Conservation (phyloP, 2,797 vertebrate species). For the Semotilus atromaculatus region DNA sequence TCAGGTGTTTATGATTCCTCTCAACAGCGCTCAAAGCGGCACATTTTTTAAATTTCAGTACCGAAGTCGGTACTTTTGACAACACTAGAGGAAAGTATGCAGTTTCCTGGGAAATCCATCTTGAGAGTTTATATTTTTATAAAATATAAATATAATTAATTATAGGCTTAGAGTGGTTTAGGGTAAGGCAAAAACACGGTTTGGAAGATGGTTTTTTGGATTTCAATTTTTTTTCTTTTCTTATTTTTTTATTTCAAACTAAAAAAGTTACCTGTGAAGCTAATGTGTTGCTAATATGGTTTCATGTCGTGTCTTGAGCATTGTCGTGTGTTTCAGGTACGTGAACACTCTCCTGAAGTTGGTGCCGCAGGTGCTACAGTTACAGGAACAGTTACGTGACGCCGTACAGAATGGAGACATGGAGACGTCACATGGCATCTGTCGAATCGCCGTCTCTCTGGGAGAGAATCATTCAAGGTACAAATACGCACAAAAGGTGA, state of each 20-base stretch:
- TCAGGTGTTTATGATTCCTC: too few species aligned
- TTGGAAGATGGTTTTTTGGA: not conserved
- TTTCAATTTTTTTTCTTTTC: too few species aligned
- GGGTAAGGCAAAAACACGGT: not conserved
- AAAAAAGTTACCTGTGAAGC: not conserved
- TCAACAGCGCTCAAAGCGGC: too few species aligned
- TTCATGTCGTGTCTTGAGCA: not conserved
- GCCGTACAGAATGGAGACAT: conserved; percentile 97
- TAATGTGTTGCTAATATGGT: not conserved
- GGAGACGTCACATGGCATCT: conserved; percentile 98
- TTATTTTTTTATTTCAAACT: not conserved
- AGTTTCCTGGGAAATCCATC: not conserved
- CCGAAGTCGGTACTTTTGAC: too few species aligned
- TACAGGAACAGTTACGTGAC: conserved; percentile 95
- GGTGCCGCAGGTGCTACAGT: conserved; percentile 91
- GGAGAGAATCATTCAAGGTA: conserved; percentile 98
- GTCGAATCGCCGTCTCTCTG: conserved; percentile 92
- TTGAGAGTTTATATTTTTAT: not conserved
- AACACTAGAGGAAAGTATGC: not conserved
- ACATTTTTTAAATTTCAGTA: too few species aligned
- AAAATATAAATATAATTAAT: not conserved
- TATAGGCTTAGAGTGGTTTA: not conserved
- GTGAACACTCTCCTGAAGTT: conserved; percentile 97
- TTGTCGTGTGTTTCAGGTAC: conserved; percentile 78
- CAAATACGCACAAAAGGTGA: not conserved